phyloP scores from a whole-genome alignment of 2,797 vertebrate species.

The Otolemur crassicaudatus region DNA sequence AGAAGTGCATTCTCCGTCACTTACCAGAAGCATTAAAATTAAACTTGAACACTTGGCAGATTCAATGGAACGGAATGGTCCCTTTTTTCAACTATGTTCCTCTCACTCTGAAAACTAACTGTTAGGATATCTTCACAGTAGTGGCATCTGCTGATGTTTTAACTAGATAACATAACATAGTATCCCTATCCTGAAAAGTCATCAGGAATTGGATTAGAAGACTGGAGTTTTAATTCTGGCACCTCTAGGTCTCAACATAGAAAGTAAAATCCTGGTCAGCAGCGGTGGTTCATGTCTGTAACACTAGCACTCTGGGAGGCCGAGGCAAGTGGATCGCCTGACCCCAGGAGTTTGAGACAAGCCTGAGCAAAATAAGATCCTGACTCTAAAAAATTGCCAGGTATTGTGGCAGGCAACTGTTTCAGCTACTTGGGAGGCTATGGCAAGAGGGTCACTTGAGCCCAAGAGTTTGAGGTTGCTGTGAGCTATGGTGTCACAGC shows the following conservation, averaged over 20 bases:
- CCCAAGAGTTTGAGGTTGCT: too few species aligned
- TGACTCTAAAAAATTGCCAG: too few species aligned
- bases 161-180: background rate
- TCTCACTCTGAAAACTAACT: background rate
- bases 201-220: background rate
- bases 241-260: background rate
- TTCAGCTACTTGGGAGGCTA: too few species aligned
- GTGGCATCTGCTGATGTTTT: background rate
- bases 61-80: background rate
- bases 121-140: background rate
- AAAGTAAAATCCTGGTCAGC: background rate
- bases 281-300: too few species aligned
- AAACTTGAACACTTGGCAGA: background rate
- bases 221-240: background rate
- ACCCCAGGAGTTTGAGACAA: too few species aligned
- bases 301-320: too few species aligned
- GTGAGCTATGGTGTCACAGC: too few species aligned
- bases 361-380: too few species aligned
- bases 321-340: too few species aligned
- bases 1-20: background rate
- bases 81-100: background rate
- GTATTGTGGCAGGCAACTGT: too few species aligned
- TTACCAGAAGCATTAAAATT: conserved; percentile 9
- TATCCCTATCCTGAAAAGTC: background rate
- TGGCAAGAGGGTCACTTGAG: too few species aligned